Evolutionary conservation across 2,113 vertebrate species (phyloP).

Genomic region (Verasper variegatus): DNA sequence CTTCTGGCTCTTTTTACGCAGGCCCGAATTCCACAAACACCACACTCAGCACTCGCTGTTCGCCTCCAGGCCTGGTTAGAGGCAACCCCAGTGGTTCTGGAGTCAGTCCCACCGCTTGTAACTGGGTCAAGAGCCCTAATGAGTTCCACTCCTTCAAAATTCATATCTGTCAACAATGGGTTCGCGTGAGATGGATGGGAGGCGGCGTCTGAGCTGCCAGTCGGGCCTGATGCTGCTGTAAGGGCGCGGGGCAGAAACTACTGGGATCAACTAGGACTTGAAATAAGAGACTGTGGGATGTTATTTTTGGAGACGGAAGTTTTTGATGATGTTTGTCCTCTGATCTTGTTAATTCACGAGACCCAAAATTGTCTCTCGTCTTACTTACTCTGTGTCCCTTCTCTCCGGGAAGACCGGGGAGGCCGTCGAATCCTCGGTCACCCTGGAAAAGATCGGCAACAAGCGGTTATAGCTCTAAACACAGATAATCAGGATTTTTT

Average conservation of each 20-base stretch:
- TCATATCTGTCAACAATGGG: constrained; percentile 40
- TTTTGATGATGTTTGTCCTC: constrained; percentile 11
- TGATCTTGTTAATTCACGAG: not conserved
- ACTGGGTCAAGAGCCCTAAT: constrained; percentile 51
- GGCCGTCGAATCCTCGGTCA: constrained; percentile 96
- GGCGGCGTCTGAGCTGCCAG: constrained; percentile 20
- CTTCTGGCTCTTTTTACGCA: constrained; percentile 22
- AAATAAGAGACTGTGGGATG: constrained; percentile 31
- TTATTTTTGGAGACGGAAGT: constrained; percentile 37
- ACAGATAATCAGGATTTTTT: not conserved
- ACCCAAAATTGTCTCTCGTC: not conserved
- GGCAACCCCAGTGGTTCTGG: constrained; percentile 44
- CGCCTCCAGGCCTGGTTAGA: constrained; percentile 28
- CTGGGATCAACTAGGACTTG: constrained; percentile 19
- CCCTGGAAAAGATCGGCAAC: constrained; percentile 83
- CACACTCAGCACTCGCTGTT: constrained; percentile 34
- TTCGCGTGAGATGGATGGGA: constrained; percentile 29
- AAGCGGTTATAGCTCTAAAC: not conserved
- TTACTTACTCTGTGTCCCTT: constrained; percentile 95
- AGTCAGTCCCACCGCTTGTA: constrained; percentile 28
- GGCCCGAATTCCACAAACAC: constrained; percentile 46
- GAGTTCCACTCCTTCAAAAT: constrained; percentile 29
- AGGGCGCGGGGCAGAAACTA: constrained; percentile 7
- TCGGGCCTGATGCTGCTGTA: constrained; percentile 30
- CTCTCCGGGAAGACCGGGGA: constrained; percentile 96